Evolutionary conservation across 2,797 vertebrate species (phyloP).

Genomic region (Harpagifer antarcticus): DNA sequence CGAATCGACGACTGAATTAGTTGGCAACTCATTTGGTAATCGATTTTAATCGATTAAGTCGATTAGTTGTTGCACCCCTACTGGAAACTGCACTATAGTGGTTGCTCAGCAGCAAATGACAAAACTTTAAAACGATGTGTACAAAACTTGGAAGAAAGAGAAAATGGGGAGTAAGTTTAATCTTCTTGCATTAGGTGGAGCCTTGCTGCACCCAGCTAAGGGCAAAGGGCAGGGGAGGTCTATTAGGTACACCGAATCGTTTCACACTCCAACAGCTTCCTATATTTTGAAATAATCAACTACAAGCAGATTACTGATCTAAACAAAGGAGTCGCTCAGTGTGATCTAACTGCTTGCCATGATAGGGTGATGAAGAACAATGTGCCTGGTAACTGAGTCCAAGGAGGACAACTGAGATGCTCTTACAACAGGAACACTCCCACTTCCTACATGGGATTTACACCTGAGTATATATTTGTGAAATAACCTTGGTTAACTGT

Average conservation of each 20-base stretch:
- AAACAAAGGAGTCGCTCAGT: conserved; percentile 34
- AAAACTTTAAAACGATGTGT: conserved; percentile 9
- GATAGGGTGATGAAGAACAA: conserved; percentile 34
- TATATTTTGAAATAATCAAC: conserved; percentile 30
- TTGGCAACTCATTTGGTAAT: too few relatives aligned
- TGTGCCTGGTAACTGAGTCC: conserved; percentile 32
- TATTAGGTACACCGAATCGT: conserved; percentile 50
- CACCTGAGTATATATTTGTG: background rate
- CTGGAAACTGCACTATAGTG: background rate
- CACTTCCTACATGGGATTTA: background rate
- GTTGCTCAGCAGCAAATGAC: background rate
- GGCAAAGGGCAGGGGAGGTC: background rate
- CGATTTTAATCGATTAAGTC: too few relatives aligned
- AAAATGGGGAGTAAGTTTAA: conserved; percentile 25
- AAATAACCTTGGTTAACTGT: conserved; percentile 2
- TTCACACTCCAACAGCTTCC: conserved; percentile 60
- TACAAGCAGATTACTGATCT: conserved; percentile 25
- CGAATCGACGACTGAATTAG: too few relatives aligned
- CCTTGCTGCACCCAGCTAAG: conserved; percentile 13
- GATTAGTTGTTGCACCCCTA: too few relatives aligned
- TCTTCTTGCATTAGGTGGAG: background rate
- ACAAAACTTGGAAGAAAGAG: conserved; percentile 1
- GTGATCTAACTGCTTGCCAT: conserved; percentile 15
- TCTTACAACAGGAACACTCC: background rate
- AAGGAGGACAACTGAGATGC: too few relatives aligned